Evolutionary conservation across 2,888 invertebrate genomes (phyloP), one percentile per base, ranked within the genome.

Genomic region (Ashinkailepas kermadecensis): DNA sequence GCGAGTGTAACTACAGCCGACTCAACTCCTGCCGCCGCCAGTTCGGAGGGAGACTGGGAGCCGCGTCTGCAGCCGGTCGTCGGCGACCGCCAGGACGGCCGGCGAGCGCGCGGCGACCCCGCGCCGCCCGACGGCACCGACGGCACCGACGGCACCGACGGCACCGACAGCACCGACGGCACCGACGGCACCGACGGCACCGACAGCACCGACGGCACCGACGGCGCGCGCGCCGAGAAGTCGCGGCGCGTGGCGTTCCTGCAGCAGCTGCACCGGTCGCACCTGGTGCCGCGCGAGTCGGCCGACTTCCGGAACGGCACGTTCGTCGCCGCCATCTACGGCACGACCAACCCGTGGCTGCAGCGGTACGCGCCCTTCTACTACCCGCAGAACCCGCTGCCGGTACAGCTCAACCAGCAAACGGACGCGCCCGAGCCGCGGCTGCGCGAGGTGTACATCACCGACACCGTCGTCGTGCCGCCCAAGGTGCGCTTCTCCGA

Each of bases 311-410:
- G 13, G 4, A 78, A 78, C 58, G 78, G 78, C 23, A 78, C 78
- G 23, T 78, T 58, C 23, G 21, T 78, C n/a, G 78, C 11, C 6
- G 57, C 11, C 21, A 2, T 58, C 23, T 11, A 58, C 58, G 6
- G 13, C 4, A 56, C 9, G 13, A 21, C 6, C 4, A 78, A 78
- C 15, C 78, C 78, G 58, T 78, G 78, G 78, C 78, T 78, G 78
- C 78, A 78, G 23, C 56, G 56, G 57, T 78, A 78, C 25, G 78
- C 78, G 23, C 78, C 78, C 11, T 78, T 23, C 78, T 78, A 78
- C 78, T 78, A 78, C 78, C 78, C 78, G 57, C 78, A 78, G 58
- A 78, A 78, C 78, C 78, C 78, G 78, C 4, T 78, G n/a, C 78
- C 78, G 12, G n/a, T 58, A 58, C 57, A 78, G 78, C 78, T 58